Percentiles rank a stretch among this genome's conserved stretches.
These are phyloP conservation scores for Riptortus pedestris DNA, from an alignment of 1,140 invertebrate species.

Conservation along the genomic window DNA sequence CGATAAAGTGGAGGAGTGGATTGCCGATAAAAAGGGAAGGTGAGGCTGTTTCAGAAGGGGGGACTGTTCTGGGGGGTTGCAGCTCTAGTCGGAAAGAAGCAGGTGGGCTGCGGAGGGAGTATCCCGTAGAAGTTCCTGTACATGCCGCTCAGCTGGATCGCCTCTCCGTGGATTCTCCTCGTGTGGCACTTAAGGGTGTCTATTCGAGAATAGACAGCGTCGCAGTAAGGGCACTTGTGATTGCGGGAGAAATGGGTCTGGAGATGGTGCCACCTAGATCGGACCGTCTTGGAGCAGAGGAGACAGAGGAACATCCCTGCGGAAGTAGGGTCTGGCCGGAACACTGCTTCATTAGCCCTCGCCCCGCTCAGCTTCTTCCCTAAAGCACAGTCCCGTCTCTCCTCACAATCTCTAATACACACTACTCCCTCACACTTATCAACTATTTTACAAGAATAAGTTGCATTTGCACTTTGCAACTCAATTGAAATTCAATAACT, in stretches of 20 bases:
- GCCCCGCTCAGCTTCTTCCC: constrained; percentile 1
- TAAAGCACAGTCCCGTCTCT: background rate
- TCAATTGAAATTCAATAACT: background rate
- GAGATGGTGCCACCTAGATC: constrained; percentile 77
- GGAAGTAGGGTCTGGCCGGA: constrained; percentile 28
- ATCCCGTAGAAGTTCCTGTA: constrained; percentile 28
- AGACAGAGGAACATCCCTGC: constrained; percentile 44
- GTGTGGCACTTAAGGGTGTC: constrained; percentile 44
- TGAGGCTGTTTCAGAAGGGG: background rate
- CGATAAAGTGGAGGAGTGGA: no score
- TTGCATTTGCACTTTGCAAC: background rate
- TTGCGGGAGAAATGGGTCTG: constrained; percentile 68
- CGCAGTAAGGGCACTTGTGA: constrained; percentile 69
- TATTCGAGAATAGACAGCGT: constrained; percentile 72
- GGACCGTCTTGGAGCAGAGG: constrained; percentile 70
- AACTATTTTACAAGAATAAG: background rate
- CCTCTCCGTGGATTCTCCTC: constrained; percentile 29
- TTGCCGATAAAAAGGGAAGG: background rate
- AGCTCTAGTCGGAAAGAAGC: background rate
- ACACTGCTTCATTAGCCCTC: constrained; percentile 28
- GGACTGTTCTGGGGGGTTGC: background rate
- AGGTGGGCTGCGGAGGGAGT: background rate
- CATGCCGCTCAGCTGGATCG: background rate
- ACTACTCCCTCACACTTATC: background rate
- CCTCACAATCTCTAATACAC: background rate